Evolutionary conservation across 2,113 vertebrate species (phyloP).

Genomic region (Daubentonia madagascariensis): DNA sequence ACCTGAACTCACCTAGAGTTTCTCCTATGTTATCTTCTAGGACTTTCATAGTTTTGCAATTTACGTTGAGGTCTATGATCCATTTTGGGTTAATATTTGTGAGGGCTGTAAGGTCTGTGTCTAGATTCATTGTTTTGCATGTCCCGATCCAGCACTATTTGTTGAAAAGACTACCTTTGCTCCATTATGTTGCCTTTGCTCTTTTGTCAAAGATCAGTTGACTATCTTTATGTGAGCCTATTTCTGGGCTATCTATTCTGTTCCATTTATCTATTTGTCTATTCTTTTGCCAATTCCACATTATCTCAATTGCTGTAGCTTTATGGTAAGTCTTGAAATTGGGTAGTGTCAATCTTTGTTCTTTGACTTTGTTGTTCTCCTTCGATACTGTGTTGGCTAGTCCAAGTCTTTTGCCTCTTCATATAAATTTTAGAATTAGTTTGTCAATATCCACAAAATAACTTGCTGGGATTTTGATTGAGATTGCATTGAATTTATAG

Average conservation of each 20-base stretch:
- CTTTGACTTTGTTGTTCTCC: neutral
- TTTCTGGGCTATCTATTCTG: neutral
- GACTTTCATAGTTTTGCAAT: neutral
- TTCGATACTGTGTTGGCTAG: neutral
- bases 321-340: neutral
- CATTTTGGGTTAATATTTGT: neutral
- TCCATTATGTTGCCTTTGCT: neutral
- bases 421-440: neutral
- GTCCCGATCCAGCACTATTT: neutral
- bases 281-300: neutral
- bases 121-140: neutral
- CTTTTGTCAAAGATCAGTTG: neutral
- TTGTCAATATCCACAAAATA: neutral
- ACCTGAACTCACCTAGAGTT: neutral
- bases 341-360: neutral
- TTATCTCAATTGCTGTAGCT: neutral
- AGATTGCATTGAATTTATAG: neutral
- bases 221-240: neutral
- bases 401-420: neutral
- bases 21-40: neutral
- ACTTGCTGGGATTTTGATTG: neutral
- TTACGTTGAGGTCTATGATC: neutral
- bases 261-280: neutral
- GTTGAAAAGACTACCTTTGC: neutral
- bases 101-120: neutral